phyloP scores from a whole-genome alignment of 2,888 invertebrate genomes.

The Ctena decussata region DNA sequence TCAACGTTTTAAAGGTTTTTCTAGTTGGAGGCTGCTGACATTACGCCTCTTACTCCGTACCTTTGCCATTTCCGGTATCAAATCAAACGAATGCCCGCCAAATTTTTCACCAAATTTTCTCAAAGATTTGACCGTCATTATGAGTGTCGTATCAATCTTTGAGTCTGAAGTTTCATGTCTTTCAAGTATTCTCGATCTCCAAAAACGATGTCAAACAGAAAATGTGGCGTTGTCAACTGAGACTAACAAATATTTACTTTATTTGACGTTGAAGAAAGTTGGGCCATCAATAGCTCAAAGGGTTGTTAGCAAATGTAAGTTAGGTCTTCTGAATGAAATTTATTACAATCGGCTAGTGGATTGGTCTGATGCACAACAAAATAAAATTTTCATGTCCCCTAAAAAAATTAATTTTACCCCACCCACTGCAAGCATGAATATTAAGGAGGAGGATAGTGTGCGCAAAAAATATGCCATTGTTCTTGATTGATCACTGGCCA shows the following conservation, averaged over 20 bases:
- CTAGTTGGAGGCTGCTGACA: no score
- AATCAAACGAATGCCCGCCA: not conserved
- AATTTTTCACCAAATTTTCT: not conserved
- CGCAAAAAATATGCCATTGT: no score
- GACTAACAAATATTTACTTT: slow-evolving; percentile 79
- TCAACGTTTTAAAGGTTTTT: no score
- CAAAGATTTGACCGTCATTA: slow-evolving; percentile 1
- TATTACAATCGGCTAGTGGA: no score
- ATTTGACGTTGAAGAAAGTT: slow-evolving; percentile 79
- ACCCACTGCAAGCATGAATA: no score
- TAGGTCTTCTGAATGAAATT: no score
- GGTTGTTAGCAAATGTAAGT: slow-evolving; percentile 79
- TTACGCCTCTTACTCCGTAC: no score
- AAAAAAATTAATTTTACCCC: no score
- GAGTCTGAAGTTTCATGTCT: slow-evolving; percentile 76
- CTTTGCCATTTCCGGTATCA: not conserved
- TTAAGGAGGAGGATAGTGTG: no score
- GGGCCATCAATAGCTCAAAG: slow-evolving; percentile 82
- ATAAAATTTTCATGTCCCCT: no score
- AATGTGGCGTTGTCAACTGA: slow-evolving; percentile 78
- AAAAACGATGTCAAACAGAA: slow-evolving; percentile 69
- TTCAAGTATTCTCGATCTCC: slow-evolving; percentile 77
- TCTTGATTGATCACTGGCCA: no score
- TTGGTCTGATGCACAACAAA: no score
- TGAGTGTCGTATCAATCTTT: slow-evolving; percentile 63